Evolutionary conservation across 2,888 invertebrate species (phyloP).

Genomic region (Rambutsinella grinnellia): DNA sequence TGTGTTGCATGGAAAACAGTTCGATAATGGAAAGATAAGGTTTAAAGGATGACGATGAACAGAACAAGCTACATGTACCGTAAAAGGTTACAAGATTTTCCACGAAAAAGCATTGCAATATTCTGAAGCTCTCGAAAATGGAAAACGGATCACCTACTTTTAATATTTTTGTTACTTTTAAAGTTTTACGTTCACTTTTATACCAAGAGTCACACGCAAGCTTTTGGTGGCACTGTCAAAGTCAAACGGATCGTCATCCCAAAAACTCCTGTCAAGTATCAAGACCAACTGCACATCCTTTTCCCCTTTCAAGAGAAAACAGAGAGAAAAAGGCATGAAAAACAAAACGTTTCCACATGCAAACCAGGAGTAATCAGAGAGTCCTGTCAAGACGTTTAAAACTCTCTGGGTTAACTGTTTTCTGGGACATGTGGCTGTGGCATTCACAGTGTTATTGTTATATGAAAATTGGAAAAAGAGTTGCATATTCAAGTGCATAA

Average conservation of each 20-base stretch:
- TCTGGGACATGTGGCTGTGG: background rate
- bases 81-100: background rate
- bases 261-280: conserved; percentile 18
- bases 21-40: background rate
- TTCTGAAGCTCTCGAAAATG: no score
- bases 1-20: conserved; percentile 4
- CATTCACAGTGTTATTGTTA: background rate
- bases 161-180: background rate
- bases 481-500: background rate
- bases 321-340: conserved; percentile 37
- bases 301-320: conserved; percentile 37
- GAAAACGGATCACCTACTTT: background rate
- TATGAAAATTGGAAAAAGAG: conserved; percentile 1
- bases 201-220: no score
- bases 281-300: conserved; percentile 8
- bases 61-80: background rate
- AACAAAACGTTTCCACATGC: conserved; percentile 31
- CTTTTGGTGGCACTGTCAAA: background rate
- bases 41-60: background rate
- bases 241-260: conserved; percentile 1
- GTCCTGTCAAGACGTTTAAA: conserved; percentile 24
- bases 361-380: conserved; percentile 21
- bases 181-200: conserved; percentile 4
- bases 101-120: no score
- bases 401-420: background rate